Conservation (phyloP, 2,888 invertebrate species). For the Drosophila limbata region DNA sequence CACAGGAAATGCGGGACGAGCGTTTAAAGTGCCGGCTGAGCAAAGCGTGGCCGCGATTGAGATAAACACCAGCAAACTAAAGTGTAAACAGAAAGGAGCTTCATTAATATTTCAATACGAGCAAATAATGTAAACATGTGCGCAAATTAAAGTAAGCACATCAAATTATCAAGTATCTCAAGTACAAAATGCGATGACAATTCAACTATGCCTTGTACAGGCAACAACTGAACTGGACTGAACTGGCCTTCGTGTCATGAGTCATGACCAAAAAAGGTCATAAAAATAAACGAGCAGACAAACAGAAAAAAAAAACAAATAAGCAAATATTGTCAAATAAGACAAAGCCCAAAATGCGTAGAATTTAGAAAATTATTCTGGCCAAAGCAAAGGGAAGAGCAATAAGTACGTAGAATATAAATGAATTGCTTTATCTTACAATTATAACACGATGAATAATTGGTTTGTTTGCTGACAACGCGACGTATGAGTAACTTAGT, state of each 20-base stretch:
- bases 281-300: conserved; percentile 13
- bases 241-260: conserved; percentile 41
- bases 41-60: conserved; percentile 73
- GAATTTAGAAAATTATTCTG: not conserved
- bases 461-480: conserved; percentile 16
- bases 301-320: conserved; percentile 6
- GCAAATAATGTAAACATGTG: not conserved
- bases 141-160: conserved; percentile 6
- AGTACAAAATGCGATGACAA: conserved; percentile 3
- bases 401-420: not conserved
- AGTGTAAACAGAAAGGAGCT: conserved; percentile 29
- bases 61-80: conserved; percentile 75
- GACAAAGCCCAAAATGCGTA: conserved; percentile 9
- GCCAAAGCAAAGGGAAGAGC: not conserved
- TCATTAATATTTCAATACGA: not conserved
- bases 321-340: conserved; percentile 14
- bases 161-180: conserved; percentile 13
- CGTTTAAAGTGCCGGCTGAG: conserved; percentile 81
- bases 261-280: conserved; percentile 62
- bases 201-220: conserved; percentile 35
- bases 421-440: conserved; percentile 43
- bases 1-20: conserved; percentile 81
- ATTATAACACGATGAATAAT: conserved; percentile 35
- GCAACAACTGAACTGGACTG: conserved; percentile 13
- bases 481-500: conserved; percentile 52